Evolutionary conservation across 2,797 vertebrate genomes (phyloP).

Genomic region (Petrocephalus sullivani): DNA sequence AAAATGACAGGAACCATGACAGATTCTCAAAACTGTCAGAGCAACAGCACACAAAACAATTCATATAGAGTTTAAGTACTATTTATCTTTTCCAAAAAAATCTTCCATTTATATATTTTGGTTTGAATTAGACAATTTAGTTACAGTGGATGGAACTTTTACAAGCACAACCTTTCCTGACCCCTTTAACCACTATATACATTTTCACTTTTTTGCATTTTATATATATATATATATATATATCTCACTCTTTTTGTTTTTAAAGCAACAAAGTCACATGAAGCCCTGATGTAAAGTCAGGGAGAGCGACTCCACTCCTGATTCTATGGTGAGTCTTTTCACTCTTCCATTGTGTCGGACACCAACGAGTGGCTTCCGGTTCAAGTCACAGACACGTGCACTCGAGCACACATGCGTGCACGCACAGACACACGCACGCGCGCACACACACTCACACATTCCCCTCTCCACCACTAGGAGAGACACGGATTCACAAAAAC

Average conservation of each 20-base stretch:
- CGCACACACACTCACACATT: background rate
- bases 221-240: background rate
- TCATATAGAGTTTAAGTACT: constrained; percentile 13
- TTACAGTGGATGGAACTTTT: constrained; percentile 6
- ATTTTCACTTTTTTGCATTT: background rate
- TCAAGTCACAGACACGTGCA: background rate
- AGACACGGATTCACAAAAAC: constrained; percentile 44
- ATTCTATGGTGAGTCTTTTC: background rate
- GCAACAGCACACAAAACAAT: constrained; percentile 6
- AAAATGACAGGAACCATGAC: constrained; percentile 7
- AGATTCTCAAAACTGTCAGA: constrained; percentile 13
- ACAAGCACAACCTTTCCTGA: constrained; percentile 1
- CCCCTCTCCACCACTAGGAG: constrained; percentile 26
- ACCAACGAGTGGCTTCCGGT: background rate
- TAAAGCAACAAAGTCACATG: background rate
- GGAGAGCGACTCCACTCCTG: background rate
- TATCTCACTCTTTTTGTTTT: background rate
- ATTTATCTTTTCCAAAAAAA: constrained; percentile 17
- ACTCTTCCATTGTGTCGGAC: background rate
- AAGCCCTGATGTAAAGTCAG: background rate
- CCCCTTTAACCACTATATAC: constrained; percentile 1
- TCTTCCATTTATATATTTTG: constrained; percentile 11
- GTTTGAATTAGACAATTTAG: constrained; percentile 13
- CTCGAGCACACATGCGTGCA: background rate
- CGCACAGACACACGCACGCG: background rate